Base-by-base conservation (phyloP, 64 coral and sea anemone genomes). In the Stylophora pistillata region DNA sequence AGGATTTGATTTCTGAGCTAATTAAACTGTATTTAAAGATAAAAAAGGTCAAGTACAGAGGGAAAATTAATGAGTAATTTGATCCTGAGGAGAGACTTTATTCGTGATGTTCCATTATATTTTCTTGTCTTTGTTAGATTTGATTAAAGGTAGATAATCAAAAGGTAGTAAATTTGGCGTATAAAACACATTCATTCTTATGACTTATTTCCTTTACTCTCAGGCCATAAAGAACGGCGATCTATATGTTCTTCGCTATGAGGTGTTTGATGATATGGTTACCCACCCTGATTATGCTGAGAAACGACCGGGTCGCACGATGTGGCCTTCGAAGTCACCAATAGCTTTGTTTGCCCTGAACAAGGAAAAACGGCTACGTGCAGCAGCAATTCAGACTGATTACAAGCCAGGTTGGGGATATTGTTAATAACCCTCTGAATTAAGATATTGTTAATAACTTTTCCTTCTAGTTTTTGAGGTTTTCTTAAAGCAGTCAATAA, bases 331-430 rank as follows among this genome's bases (percentile, higher is more conserved):
- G 3, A 87, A 70, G 63, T 96, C 95, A 3, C 74, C 95, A 30
- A 89, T 96, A 53, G 87, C 75, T 47, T 75, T 96, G 53, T 96
- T 96, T 69, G 91, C 74, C 2, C 31, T 71, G 5, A 78, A 71
- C 2, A 15, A 25, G 57, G 84, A 62, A 15, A 90, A 58, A 28
- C 80, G 77, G 3, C 76, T 96, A 15, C 79, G 74, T 32, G 64
- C 91, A 52, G 78, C 86, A 20, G 95, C 95, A 1, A 96, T 96
- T 80, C 95, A 96, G 57, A 82, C 90, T 71, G 91, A 96, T 55
- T 93, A 88, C 62, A 93, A 93, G 83, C 75, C 88, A 87, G 91
- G 95, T 96, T 72, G 23, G 63, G 27, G 5, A 52, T 69, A 69
- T 30, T 61, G 18, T 59, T 63, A 14, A n/a, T 1, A 68, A 25